Conservation (phyloP, 2,113 vertebrate species). For the Eubucco bourcierii region DNA sequence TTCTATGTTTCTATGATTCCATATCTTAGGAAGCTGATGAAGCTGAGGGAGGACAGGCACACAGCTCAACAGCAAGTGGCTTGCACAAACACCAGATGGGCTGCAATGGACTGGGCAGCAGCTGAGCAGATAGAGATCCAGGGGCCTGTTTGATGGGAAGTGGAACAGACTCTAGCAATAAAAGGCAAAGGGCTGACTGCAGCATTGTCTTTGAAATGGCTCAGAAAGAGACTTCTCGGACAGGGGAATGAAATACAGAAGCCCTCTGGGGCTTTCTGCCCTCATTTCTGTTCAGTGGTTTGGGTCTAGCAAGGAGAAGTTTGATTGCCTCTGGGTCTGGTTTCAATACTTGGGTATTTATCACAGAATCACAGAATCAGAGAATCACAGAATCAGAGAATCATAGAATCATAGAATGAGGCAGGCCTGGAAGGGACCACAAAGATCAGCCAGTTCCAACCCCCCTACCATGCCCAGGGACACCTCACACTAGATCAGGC, state of each 20-base stretch:
- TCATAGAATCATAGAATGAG: no score
- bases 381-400: no score
- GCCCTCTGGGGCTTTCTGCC: background rate
- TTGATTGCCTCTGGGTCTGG: background rate
- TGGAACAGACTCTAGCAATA: conserved; percentile 56
- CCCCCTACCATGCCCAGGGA: no score
- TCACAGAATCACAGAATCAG: no score
- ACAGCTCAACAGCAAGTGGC: fast-evolving
- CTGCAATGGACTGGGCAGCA: conserved; percentile 11
- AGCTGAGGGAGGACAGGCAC: background rate
- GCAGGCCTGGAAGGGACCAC: no score
- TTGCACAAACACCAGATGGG: conserved; percentile 51
- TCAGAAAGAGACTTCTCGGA: background rate
- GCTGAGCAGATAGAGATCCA: conserved; percentile 19
- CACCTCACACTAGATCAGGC: no score
- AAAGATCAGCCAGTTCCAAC: no score
- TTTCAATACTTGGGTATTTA: background rate
- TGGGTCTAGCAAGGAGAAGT: background rate
- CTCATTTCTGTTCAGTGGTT: background rate
- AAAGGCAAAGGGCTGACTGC: conserved; percentile 17
- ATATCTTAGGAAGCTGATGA: no score
- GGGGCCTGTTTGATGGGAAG: conserved; percentile 10
- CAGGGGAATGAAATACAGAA: background rate
- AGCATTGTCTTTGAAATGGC: background rate
- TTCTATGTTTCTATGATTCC: no score